phyloP scores from a whole-genome alignment of 2,888 invertebrate genomes.

The Dryomyza anilis region DNA sequence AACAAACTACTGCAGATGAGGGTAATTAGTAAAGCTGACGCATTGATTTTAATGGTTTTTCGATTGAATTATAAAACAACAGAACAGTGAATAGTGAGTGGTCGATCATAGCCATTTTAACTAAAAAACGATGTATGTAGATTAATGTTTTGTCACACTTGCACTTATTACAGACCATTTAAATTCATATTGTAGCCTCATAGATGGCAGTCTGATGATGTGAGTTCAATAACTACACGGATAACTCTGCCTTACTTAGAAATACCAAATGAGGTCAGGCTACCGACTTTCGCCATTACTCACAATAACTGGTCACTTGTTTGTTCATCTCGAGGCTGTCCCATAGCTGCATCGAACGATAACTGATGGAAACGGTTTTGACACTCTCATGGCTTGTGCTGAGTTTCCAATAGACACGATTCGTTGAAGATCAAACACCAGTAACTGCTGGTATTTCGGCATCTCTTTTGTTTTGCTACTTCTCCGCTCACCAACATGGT shows the following conservation, averaged over 20 bases:
- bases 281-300: neutral
- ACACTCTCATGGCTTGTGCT: constrained; percentile 11
- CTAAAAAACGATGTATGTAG: too few species aligned
- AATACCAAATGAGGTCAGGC: neutral
- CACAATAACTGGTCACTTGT: neutral
- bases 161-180: neutral
- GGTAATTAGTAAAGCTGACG: too few species aligned
- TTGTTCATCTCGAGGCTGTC: neutral
- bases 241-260: neutral
- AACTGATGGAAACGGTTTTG: constrained; percentile 6
- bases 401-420: neutral
- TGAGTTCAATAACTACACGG: neutral
- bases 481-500: constrained; percentile 8
- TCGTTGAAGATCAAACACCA: neutral
- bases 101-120: too few species aligned
- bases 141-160: neutral
- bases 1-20: too few species aligned
- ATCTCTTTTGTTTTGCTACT: constrained; percentile 10
- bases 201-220: neutral
- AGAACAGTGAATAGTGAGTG: too few species aligned
- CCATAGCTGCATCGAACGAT: neutral
- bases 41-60: too few species aligned
- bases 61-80: too few species aligned
- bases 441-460: neutral
- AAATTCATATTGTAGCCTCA: neutral